phyloP scores from a whole-genome alignment of 1,140 invertebrate species.

The Drosophila melanica region DNA sequence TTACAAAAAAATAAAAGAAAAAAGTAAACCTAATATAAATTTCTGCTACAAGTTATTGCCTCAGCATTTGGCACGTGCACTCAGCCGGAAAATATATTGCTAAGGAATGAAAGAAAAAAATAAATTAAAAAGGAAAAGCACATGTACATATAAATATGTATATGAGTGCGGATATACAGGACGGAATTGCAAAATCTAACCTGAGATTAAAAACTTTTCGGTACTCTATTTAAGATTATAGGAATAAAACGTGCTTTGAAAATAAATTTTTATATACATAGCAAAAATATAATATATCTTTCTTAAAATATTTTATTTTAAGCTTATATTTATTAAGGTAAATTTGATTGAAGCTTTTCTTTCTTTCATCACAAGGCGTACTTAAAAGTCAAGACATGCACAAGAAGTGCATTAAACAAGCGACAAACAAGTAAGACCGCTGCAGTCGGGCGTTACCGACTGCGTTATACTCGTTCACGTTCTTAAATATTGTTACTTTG shows the following conservation, averaged over 20 bases:
- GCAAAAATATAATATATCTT: too few species aligned
- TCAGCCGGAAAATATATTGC: constrained; percentile 62
- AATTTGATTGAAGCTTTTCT: not conserved
- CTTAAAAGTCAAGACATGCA: constrained; percentile 4
- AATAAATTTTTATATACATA: not conserved
- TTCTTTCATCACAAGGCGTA: not conserved
- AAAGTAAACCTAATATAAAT: constrained; percentile 56
- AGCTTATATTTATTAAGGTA: too few species aligned
- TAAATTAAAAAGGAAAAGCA: not conserved
- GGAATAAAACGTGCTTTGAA: not conserved
- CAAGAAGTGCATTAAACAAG: constrained; percentile 3
- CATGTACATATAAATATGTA: constrained; percentile 3
- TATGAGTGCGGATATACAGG: not conserved
- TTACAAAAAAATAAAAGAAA: constrained; percentile 33
- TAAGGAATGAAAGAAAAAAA: constrained; percentile 45
- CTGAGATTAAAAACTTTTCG: too few species aligned
- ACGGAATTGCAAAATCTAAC: not conserved
- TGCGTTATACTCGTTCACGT: too few species aligned
- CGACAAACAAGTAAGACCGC: too few species aligned
- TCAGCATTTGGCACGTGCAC: constrained; percentile 71
- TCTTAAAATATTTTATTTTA: too few species aligned
- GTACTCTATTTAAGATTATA: not conserved
- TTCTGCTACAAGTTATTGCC: constrained; percentile 69
- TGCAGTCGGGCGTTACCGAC: too few species aligned
- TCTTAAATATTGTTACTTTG: too few species aligned